Evolutionary conservation across 2,888 invertebrate species (phyloP).

Genomic region (Phytoseiulus persimilis): DNA sequence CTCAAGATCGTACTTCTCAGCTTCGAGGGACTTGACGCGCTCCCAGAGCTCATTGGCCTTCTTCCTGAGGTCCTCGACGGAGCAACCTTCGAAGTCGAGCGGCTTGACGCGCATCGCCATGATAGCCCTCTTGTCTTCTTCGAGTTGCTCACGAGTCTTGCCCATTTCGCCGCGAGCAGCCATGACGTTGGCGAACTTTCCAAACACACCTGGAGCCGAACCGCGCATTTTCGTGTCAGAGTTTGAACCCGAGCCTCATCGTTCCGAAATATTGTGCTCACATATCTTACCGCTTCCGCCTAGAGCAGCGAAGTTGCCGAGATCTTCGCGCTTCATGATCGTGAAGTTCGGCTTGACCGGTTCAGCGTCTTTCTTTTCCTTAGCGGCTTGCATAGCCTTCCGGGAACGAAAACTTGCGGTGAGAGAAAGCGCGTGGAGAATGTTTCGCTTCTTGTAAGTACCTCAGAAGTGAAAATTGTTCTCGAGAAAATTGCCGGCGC

Average conservation of each 20-base stretch:
- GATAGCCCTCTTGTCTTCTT: conserved; percentile 96
- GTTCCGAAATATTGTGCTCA: neutral
- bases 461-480: neutral
- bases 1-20: conserved; percentile 96
- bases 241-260: conserved; percentile 41
- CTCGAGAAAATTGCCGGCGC: neutral
- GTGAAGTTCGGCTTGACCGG: conserved; percentile 46
- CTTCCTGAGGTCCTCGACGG: conserved; percentile 65
- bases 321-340: conserved; percentile 44
- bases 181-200: conserved; percentile 57
- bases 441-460: too few relatives aligned
- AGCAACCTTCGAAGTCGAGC: conserved; percentile 68
- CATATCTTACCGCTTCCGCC: conserved; percentile 41
- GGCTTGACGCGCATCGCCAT: conserved; percentile 90
- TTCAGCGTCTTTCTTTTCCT: conserved; percentile 51
- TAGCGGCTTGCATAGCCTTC: conserved; percentile 83
- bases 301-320: conserved; percentile 42
- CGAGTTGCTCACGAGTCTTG: conserved; percentile 98
- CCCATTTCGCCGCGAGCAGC: conserved; percentile 90
- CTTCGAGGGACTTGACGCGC: conserved; percentile 85
- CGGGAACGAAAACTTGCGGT: neutral
- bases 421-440: too few relatives aligned
- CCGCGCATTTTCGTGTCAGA: conserved; percentile 44
- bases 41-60: conserved; percentile 91
- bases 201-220: conserved; percentile 50